phyloP scores from a whole-genome alignment of 2,113 vertebrate species.

The Trochalopteron elliotii region DNA sequence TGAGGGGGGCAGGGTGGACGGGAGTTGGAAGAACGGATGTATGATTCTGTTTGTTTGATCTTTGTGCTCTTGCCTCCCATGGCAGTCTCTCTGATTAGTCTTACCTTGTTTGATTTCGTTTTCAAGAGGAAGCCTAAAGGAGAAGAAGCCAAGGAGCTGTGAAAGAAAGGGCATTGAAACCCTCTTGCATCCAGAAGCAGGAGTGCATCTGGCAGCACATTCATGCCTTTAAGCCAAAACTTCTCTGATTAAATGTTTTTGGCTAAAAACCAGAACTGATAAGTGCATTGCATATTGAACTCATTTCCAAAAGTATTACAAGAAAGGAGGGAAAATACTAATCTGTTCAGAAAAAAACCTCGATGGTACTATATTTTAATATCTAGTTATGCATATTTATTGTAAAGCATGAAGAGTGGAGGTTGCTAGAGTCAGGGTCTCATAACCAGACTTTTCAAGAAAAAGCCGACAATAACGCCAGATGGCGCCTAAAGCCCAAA shows the following conservation, averaged over 20 bases:
- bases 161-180: not conserved
- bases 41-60: not conserved
- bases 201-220: not conserved
- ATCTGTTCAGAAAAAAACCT: not conserved
- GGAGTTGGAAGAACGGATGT: not conserved
- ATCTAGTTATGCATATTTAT: not conserved
- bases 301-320: not conserved
- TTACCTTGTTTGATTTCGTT: not conserved
- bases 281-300: not conserved
- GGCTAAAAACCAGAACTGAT: not conserved
- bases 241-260: not conserved
- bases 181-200: not conserved
- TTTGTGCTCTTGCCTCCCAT: not conserved
- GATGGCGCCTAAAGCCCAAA: slow-evolving; percentile 32
- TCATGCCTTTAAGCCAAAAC: not conserved
- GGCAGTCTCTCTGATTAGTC: not conserved
- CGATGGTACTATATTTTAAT: not conserved
- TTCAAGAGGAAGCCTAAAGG: not conserved
- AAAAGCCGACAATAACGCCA: not conserved
- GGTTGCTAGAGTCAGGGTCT: not conserved
- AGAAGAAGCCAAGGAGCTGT: not conserved
- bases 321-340: not conserved
- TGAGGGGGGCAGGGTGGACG: rapidly evolving
- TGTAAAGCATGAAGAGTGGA: not conserved
- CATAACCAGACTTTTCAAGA: not conserved